Percentiles rank a stretch among this genome's conserved stretches.
Evolutionary conservation across 1,140 invertebrate species (phyloP).

Genomic region (Diachasmimorpha longicaudata): DNA sequence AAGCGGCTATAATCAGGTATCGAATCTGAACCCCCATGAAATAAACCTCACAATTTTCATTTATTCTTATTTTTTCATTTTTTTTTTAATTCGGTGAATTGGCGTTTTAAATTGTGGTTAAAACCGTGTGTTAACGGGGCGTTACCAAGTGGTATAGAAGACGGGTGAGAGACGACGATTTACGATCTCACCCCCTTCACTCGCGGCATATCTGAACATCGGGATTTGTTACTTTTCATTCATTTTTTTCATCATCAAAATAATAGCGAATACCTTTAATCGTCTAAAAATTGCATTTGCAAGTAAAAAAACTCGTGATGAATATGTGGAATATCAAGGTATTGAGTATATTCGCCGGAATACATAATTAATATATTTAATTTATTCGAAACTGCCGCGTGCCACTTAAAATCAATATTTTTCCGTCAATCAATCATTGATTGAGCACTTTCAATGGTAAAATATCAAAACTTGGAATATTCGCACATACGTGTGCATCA

Average conservation of each 20-base stretch:
- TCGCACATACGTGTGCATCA: no score
- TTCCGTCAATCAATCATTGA: not conserved
- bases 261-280: not conserved
- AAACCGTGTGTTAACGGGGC: slow-evolving; percentile 48
- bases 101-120: slow-evolving; percentile 1
- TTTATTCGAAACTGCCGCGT: no score
- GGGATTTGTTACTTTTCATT: not conserved
- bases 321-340: no score
- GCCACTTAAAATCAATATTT: no score
- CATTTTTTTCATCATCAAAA: not conserved
- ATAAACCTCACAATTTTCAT: not conserved
- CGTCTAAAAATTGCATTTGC: no score
- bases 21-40: not conserved
- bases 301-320: no score
- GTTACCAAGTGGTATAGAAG: slow-evolving; percentile 34
- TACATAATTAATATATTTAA: no score
- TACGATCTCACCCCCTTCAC: slow-evolving; percentile 39
- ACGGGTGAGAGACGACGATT: slow-evolving; percentile 39
- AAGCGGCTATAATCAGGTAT: not conserved
- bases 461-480: slow-evolving; percentile 38
- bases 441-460: not conserved
- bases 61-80: not conserved
- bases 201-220: not conserved
- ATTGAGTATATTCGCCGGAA: no score
- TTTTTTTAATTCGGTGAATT: not conserved